phyloP scores from a whole-genome alignment of 2,797 vertebrate species.

The Leptoclinus maculatus region DNA sequence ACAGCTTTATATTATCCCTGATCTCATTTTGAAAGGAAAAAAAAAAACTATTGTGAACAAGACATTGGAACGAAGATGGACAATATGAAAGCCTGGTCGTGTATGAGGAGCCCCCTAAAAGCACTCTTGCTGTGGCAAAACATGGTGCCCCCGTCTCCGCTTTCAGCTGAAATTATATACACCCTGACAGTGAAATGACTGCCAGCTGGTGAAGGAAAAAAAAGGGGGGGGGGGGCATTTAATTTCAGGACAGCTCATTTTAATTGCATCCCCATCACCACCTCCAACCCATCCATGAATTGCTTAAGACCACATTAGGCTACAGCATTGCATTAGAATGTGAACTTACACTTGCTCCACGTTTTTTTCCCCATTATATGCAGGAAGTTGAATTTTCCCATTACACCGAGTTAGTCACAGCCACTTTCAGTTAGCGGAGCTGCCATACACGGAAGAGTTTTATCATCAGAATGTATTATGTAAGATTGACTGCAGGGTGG shows the following conservation, averaged over 20 bases:
- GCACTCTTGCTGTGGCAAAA: constrained; percentile 42
- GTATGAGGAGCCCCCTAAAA: constrained; percentile 47
- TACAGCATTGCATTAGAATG: constrained; percentile 67
- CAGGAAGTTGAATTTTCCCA: constrained; percentile 75
- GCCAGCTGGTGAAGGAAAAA: constrained; percentile 63
- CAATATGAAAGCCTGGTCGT: constrained; percentile 46
- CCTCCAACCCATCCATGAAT: constrained; percentile 55
- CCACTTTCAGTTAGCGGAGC: constrained; percentile 69
- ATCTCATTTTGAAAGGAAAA: constrained; percentile 33
- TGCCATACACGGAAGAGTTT: constrained; percentile 60
- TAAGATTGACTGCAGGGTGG: constrained; percentile 70
- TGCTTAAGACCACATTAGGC: constrained; percentile 68
- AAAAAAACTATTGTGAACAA: constrained; percentile 24
- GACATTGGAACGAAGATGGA: constrained; percentile 42
- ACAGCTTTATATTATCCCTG: constrained; percentile 24
- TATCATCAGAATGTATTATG: constrained; percentile 76
- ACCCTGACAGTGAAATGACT: constrained; percentile 75
- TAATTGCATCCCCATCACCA: constrained; percentile 68
- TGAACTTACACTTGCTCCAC: constrained; percentile 62
- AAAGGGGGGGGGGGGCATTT: constrained; percentile 42
- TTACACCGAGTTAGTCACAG: constrained; percentile 81
- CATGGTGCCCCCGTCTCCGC: constrained; percentile 60
- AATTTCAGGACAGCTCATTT: constrained; percentile 78
- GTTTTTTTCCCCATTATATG: constrained; percentile 61
- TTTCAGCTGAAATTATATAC: constrained; percentile 74